Evolutionary conservation across 2,888 invertebrate genomes (phyloP), one percentile per base, ranked within the genome.

Genomic region (Eristalis pertinax): DNA sequence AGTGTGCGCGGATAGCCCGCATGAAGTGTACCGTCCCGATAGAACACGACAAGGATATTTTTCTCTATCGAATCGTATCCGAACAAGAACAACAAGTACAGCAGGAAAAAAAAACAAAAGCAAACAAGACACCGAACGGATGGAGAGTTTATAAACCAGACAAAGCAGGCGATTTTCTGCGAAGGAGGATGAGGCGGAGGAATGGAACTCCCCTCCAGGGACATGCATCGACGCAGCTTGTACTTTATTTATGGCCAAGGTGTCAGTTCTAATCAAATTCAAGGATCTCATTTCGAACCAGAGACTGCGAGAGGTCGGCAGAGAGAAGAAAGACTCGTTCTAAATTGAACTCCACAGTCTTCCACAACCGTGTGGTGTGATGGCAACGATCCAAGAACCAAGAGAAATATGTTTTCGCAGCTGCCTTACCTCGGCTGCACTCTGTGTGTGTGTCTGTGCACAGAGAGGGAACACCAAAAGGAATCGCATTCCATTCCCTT

Each of bases 251-350:
- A 92, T 92, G 92, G 91, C 90, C 91, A 91, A 92, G 91, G 91
- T 92, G 92, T 92, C 92, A 92, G 92, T 90, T 91, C 90, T 92
- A 92, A 92, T 92, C 92, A 92, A 91, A 92, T 90, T 90, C 90
- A 90, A 92, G 90, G 90, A 91, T 91, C 91, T 90, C 70, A 41
- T 64, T 78, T 64, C 58, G 29, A 29, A 22, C 63, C 78, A 38
- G 35, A 63, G 43, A n/a, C 13, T 15, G n/a, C 69, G 50, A 4
- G 11, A 22, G 60, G 24, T 15, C 19, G 22, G 56, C 63, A 50
- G 15, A 74, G 65, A 72, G 64, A 35, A 11, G 56, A 62, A 58
- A 70, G 60, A 67, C 72, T 35, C 32, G 32, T 85, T 82, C 74
- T 64, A 77, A 85, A 77, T 81, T 82, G 77, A 26, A 26, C 26